Evolutionary conservation across 2,797 vertebrate genomes (phyloP).

Genomic region (Rousettus madagascariensis): DNA sequence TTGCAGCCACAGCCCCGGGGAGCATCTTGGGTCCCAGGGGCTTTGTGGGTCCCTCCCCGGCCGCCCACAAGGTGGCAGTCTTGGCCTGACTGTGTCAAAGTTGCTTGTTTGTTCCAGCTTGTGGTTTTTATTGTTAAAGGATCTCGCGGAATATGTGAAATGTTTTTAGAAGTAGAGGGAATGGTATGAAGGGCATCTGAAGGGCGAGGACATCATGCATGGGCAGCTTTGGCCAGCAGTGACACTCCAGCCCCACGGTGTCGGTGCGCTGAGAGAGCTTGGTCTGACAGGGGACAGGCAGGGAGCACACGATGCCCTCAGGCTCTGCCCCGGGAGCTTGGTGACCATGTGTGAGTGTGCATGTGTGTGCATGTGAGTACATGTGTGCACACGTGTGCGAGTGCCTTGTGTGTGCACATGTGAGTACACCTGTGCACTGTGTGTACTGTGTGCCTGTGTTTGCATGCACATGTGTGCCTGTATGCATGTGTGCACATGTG

Average conservation of each 20-base stretch:
- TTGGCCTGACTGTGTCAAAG: neutral
- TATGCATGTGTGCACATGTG: too few relatives aligned
- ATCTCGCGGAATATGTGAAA: fast-evolving
- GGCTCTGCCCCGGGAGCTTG: neutral
- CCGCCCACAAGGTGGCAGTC: neutral
- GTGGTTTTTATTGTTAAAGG: neutral
- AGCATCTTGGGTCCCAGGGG: neutral
- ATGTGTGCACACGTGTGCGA: neutral
- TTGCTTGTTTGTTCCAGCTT: fast-evolving
- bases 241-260: fast-evolving
- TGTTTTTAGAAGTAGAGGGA: neutral
- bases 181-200: neutral
- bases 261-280: neutral
- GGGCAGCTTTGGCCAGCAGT: neutral
- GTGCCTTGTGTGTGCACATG: too few relatives aligned
- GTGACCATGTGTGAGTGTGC: neutral
- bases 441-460: too few relatives aligned
- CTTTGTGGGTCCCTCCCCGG: neutral
- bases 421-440: neutral
- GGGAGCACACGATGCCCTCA: neutral
- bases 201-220: fast-evolving
- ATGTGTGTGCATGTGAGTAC: too few relatives aligned
- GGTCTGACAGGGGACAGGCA: neutral
- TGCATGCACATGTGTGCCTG: too few relatives aligned
- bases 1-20: neutral